Percentiles rank a stretch among this genome's conserved stretches.
Conservation (phyloP, 2,888 invertebrate species). For the Odontomyia ornata region DNA sequence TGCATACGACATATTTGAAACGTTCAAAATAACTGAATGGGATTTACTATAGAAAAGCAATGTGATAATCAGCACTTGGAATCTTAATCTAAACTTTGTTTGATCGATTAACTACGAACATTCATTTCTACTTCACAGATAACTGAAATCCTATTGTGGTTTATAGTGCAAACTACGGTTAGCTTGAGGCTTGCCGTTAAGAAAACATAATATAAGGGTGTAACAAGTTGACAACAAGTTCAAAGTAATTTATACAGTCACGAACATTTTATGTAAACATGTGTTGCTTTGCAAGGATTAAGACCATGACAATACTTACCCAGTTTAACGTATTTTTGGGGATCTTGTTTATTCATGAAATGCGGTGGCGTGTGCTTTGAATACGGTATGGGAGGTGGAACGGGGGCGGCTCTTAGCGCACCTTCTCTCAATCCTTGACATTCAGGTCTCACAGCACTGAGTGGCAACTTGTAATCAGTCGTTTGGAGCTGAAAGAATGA, state of each 20-base stretch:
- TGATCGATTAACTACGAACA: slow-evolving; percentile 42
- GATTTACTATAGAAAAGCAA: background rate
- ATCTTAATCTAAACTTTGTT: slow-evolving; percentile 11
- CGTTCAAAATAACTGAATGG: background rate
- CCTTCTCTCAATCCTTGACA: slow-evolving; percentile 72
- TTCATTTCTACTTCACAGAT: slow-evolving; percentile 2
- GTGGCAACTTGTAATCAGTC: slow-evolving; percentile 75
- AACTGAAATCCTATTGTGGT: background rate
- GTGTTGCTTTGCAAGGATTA: background rate
- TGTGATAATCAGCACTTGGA: background rate
- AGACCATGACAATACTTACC: slow-evolving; percentile 52
- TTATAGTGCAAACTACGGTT: background rate
- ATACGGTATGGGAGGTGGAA: slow-evolving; percentile 53
- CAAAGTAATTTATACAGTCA: background rate
- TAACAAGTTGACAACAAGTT: slow-evolving; percentile 15
- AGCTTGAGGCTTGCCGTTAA: too few species aligned
- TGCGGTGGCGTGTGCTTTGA: slow-evolving; percentile 60
- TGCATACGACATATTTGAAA: slow-evolving; percentile 51
- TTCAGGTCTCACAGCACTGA: slow-evolving; percentile 74
- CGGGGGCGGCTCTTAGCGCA: slow-evolving; percentile 67
- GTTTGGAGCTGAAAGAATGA: slow-evolving; percentile 68
- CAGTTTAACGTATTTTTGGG: slow-evolving; percentile 59
- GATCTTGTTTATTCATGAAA: slow-evolving; percentile 59
- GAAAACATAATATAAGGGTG: background rate
- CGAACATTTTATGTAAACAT: background rate